Evolutionary conservation across 2,797 vertebrate genomes (phyloP), one percentile per base, ranked within the genome.

Genomic region (Molothrus ater): DNA sequence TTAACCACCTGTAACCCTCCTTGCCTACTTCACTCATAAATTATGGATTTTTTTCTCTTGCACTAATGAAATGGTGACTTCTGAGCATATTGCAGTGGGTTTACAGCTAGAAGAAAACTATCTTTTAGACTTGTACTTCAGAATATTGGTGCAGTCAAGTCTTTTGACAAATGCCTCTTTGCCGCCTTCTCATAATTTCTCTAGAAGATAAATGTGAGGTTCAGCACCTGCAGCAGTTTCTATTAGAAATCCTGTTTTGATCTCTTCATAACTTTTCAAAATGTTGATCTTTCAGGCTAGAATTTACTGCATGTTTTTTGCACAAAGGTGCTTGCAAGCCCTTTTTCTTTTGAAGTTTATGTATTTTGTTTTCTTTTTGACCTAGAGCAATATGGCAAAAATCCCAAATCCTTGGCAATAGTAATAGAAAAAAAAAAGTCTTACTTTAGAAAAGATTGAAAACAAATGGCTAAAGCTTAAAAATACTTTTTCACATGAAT

Each of bases 91-190:
- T 87, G 61, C 10, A 47, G 18, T 20, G n/a, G 11, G 13, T 31
- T 90, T 74, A 9, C 36, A 59, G n/a, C 45, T 57, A n/a, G 59
- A 66, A 74, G 38, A 88, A 86, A 69, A 53, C 61, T 74, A 7
- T 59, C 25, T 74, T 66, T 86, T 83, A 20, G 70, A 24, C 21
- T 60, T 50, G 13, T 53, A 34, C 66, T 85, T 91, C 47, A 47
- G 78, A 85, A 76, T 76, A 40, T 71, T 82, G 61, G 50, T 89
- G 29, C 54, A 85, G 71, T 86, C 56, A 54, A 71, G 57, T 74
- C 28, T 87, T 95, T 64, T 94, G 78, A 94, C 60, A 94, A 83
- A 94, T 94, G 66, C 38, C n/a, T 92, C 38, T 87, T 76, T 63
- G 56, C 92, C 73, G 40, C 11, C 12, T 68, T 80, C 85, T 51